Conservation (phyloP, 2,113 vertebrate genomes). For the Petrocephalus microphthalmus region DNA sequence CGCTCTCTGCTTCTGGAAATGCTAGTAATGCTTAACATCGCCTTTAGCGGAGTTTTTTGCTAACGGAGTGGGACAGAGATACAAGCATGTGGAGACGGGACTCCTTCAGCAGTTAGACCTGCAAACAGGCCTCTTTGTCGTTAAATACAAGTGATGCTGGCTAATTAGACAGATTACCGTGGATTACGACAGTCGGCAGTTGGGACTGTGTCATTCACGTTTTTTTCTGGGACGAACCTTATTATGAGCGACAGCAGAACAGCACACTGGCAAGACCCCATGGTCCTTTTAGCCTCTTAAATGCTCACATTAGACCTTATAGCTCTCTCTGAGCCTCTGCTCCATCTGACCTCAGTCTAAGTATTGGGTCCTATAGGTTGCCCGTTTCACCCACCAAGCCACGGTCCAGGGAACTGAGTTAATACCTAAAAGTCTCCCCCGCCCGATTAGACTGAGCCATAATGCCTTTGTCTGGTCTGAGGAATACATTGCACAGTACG, state of each 20-base stretch:
- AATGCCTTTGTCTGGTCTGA: not conserved
- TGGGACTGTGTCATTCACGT: conserved; percentile 46
- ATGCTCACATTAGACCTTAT: conserved; percentile 51
- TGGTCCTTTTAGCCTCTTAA: conserved; percentile 42
- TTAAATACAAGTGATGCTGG: conserved; percentile 60
- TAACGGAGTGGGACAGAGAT: conserved; percentile 49
- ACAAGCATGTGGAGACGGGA: conserved; percentile 47
- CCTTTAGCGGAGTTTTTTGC: conserved; percentile 14
- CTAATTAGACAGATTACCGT: conserved; percentile 64
- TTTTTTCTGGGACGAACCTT: conserved; percentile 54
- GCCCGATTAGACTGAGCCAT: not conserved
- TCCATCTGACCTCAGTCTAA: not conserved
- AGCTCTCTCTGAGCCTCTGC: conserved; percentile 24
- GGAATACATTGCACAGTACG: not conserved
- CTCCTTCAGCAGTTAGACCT: conserved; percentile 59
- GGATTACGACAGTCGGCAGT: conserved; percentile 58
- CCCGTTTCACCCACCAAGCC: not conserved
- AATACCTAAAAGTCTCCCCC: not conserved
- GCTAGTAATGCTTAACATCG: not conserved
- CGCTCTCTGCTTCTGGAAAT: not conserved
- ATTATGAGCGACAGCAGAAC: conserved; percentile 40
- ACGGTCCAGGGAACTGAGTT: not conserved
- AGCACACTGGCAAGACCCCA: conserved; percentile 29
- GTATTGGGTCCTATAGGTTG: not conserved
- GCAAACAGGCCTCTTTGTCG: conserved; percentile 58